Evolutionary conservation across 2,888 invertebrate genomes (phyloP), one percentile per base, ranked within the genome.

Genomic region (Diarsia brunnea): DNA sequence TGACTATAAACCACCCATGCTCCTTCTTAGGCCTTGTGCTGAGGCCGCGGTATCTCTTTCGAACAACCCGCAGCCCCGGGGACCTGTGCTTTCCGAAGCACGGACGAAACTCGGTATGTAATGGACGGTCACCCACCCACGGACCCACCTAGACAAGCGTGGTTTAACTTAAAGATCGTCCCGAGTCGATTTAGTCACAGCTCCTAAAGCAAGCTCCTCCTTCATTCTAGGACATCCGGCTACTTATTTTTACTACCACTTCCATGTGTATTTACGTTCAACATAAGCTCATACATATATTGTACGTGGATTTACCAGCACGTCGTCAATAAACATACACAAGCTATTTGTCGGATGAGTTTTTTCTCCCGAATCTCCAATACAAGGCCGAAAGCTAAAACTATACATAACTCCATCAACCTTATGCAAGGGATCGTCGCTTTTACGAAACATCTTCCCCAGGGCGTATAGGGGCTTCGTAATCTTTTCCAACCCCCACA

Each of bases 361-460:
- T 84, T 81, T n/a, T 86, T 72, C 61, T 75, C 64, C 72, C 75
- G 69, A 80, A 87, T 78, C 69, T 77, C 67, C 79, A 77, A 82
- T 76, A 78, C 58, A 77, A 55, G 72, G 68, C 64, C 61, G 75
- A 73, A 69, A 75, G 79, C 67, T 75, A 43, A 64, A 79, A 85
- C 73, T 86, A 75, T 78, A 77, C 63, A 12, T 58, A 73, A 49
- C 69, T 61, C 73, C 68, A 73, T 78, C 87, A 73, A 75, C 80
- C 79, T 75, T 78, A 74, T 81, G 64, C 71, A 72, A 72, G 77
- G 79, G 82, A 82, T 69, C 82, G 78, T 79, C 76, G 79, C 73
- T 69, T 86, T 88, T 88, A 88, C 84, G 84, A 86, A 68, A 76
- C 78, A 24, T 51, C 69, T 77, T 84, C 85, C 88, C 85, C 27